Percentiles rank a stretch among this genome's conserved stretches.
phyloP scores from a whole-genome alignment of 2,888 invertebrate species.

The Chloroclystis v-ata region DNA sequence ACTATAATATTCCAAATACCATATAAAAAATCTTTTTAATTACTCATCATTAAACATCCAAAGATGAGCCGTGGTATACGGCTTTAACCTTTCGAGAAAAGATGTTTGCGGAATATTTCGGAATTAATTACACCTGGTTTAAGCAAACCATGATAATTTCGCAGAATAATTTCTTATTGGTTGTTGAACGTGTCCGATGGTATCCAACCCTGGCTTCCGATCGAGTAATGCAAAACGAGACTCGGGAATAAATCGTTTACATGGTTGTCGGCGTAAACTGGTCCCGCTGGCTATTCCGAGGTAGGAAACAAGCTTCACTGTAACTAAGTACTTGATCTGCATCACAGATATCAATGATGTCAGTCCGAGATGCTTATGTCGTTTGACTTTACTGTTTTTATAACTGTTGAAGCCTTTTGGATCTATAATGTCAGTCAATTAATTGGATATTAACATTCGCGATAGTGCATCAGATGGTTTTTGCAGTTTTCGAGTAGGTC shows the following conservation, averaged over 20 bases:
- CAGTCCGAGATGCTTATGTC: slow-evolving; percentile 15
- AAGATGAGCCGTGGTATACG: neutral
- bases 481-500: slow-evolving; percentile 48
- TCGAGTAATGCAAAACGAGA: slow-evolving; percentile 75
- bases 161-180: slow-evolving; percentile 7
- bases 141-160: slow-evolving; percentile 4
- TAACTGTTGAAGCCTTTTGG: slow-evolving; percentile 5
- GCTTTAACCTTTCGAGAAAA: neutral
- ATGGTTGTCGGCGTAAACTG: slow-evolving; percentile 78
- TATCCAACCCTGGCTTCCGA: slow-evolving; percentile 67
- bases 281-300: slow-evolving; percentile 57
- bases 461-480: slow-evolving; percentile 54
- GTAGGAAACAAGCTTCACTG: slow-evolving; percentile 57
- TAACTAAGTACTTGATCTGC: slow-evolving; percentile 34
- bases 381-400: neutral
- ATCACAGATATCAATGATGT: slow-evolving; percentile 26
- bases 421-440: slow-evolving; percentile 18
- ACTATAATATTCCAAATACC: neutral
- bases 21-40: no score
- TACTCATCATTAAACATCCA: neutral
- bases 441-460: slow-evolving; percentile 5
- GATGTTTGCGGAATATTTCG: slow-evolving; percentile 1
- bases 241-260: slow-evolving; percentile 77
- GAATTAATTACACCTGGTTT: neutral
- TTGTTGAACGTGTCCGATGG: slow-evolving; percentile 24